These are phyloP conservation scores for Sturmia bella DNA, from an alignment of 2,888 invertebrate genomes.

Conservation along the genomic window DNA sequence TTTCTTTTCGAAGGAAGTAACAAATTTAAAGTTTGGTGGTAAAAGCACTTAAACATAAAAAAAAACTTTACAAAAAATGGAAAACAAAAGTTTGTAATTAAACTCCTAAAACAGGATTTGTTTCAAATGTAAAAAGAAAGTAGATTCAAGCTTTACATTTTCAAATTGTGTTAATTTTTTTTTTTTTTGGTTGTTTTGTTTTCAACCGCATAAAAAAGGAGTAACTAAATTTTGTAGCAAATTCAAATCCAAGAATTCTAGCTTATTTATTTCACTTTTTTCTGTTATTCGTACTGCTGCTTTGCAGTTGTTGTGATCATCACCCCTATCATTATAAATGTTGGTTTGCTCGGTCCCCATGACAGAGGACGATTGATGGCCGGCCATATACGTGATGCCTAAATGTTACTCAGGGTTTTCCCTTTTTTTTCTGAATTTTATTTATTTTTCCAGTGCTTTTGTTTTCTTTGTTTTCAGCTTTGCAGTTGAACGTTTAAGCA, in stretches of 20 bases:
- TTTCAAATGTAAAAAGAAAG: conserved; percentile 52
- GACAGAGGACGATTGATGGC: conserved; percentile 75
- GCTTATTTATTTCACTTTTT: conserved; percentile 61
- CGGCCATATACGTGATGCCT: conserved; percentile 72
- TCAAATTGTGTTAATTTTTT: conserved; percentile 48
- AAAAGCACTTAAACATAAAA: conserved; percentile 23
- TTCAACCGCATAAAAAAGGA: conserved; percentile 41
- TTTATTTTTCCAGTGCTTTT: conserved; percentile 26
- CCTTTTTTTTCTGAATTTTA: conserved; percentile 28
- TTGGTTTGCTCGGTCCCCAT: conserved; percentile 67
- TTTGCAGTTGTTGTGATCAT: conserved; percentile 45
- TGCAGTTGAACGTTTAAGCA: conserved; percentile 35
- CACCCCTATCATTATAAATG: conserved; percentile 77
- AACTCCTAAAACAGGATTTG: conserved; percentile 70
- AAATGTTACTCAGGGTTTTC: conserved; percentile 55
- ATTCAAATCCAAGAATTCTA: conserved; percentile 66
- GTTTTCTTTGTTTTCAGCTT: background rate
- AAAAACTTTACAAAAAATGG: conserved; percentile 14
- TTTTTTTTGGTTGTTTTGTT: conserved; percentile 31
- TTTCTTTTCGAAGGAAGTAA: conserved; percentile 50
- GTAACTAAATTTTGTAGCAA: conserved; percentile 51
- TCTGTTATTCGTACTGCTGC: conserved; percentile 17
- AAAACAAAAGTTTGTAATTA: conserved; percentile 70
- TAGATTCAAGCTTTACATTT: conserved; percentile 2
- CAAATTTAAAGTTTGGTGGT: conserved; percentile 63